Percentiles rank a stretch among this genome's conserved stretches.
phyloP scores from a whole-genome alignment of 2,797 vertebrate species.

The Pelobates cultripes region DNA sequence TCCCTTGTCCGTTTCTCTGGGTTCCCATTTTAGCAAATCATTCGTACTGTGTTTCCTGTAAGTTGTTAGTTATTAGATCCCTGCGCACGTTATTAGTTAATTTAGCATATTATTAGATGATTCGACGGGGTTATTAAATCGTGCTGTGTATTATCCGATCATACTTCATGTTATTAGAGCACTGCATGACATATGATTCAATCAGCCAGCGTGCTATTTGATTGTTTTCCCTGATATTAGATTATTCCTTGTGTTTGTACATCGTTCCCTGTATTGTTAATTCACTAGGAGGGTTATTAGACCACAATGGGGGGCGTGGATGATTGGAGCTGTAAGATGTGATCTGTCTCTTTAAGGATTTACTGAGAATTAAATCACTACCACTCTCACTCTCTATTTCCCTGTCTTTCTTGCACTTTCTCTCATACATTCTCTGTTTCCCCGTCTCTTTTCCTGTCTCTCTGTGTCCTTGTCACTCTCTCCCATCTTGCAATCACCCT shows the following conservation, averaged over 20 bases:
- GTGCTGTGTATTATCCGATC: not conserved
- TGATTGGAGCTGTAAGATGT: too few relatives aligned
- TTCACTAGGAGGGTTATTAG: not conserved
- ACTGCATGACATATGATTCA: conserved; percentile 2
- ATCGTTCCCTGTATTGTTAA: not conserved
- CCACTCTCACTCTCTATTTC: too few relatives aligned
- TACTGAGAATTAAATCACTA: too few relatives aligned
- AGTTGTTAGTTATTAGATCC: not conserved
- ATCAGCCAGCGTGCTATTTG: not conserved
- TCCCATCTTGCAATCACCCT: too few relatives aligned
- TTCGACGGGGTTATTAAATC: not conserved
- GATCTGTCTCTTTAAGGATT: too few relatives aligned
- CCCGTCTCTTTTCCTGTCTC: too few relatives aligned
- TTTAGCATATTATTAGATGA: not conserved
- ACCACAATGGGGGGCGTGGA: not conserved
- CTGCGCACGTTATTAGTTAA: not conserved
- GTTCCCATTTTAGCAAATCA: too few relatives aligned
- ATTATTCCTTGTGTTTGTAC: not conserved
- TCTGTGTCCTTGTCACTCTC: too few relatives aligned
- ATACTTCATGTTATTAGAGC: not conserved
- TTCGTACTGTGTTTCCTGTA: not conserved
- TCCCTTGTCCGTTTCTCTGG: too few relatives aligned
- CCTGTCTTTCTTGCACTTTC: too few relatives aligned
- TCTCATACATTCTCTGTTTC: too few relatives aligned
- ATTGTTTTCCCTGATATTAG: not conserved